Evolutionary conservation across 2,888 invertebrate genomes (phyloP), one percentile per base, ranked within the genome.

Genomic region (Eremobia ochroleuca): DNA sequence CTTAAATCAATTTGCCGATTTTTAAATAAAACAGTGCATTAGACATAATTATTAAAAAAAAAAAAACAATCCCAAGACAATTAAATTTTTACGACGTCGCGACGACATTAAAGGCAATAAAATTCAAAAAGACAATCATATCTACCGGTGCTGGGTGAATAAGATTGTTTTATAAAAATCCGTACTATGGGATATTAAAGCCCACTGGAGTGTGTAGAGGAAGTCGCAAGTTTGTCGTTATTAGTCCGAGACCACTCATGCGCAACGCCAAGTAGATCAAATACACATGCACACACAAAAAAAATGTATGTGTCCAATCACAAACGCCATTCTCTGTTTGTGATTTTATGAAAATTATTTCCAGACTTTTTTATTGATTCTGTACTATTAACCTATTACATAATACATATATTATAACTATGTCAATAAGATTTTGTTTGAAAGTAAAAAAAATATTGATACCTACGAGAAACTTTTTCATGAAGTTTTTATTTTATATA

Each of bases 151-250:
- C n/a, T 69, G 73, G 69, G 64, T 77, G 55, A 79, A 81, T 74
- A 82, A 88, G 81, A 85, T 85, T 80, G 71, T 89, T 87, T 83
- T 76, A 78, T 82, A 89, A 85, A n/a, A 88, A 82, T 85, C 85
- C 72, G 79, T 82, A 77, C 79, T 85, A 86, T 89, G 74, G 82
- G 79, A 88, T 85, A 85, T 83, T 82, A 86, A 88, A 89, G 86
- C 76, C 77, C 91, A 92, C 85, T 92, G 90, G 85, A 92, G 89
- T 92, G 92, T 91, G 86, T 84, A 90, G 88, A 92, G 94, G 94
- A 93, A 93, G 94, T 93, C 93, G 91, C 92, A 93, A 93, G 91
- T 92, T 90, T 90, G 90, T 91, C 90, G 88, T 91, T 92, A 92
- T 93, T 92, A 91, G 88, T 85, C 85, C 85, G 88, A 82, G 90